Conservation (phyloP, 2,888 invertebrate species). For the Heterodera filipjevi region DNA sequence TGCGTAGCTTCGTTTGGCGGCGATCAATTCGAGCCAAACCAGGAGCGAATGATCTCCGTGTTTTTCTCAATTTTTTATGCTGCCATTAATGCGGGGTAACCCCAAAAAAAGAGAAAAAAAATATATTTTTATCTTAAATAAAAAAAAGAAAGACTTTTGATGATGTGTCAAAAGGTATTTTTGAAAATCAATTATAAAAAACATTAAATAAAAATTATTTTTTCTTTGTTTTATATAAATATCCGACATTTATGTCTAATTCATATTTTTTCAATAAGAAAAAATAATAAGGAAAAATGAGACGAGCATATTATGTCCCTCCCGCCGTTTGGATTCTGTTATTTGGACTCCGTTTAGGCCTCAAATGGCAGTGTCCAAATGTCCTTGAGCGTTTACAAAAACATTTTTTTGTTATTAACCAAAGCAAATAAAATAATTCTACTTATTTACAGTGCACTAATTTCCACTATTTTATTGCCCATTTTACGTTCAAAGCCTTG, state of each 20-base stretch:
- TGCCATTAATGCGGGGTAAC: constrained; percentile 80
- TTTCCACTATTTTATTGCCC: constrained; percentile 86
- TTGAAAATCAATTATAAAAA: too few species aligned
- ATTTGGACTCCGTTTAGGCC: too few species aligned
- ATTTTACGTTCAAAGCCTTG: constrained; percentile 72
- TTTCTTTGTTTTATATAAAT: too few species aligned
- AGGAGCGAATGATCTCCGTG: constrained; percentile 76
- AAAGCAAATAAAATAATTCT: neutral
- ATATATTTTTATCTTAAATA: neutral
- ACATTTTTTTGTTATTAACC: neutral
- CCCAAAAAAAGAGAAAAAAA: neutral
- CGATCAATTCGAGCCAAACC: constrained; percentile 70
- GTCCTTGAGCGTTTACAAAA: neutral
- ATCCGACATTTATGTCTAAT: too few species aligned
- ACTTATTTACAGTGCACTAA: constrained; percentile 66
- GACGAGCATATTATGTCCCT: too few species aligned
- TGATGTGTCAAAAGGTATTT: too few species aligned
- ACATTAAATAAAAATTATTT: too few species aligned
- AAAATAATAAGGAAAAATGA: too few species aligned
- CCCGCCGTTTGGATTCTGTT: too few species aligned
- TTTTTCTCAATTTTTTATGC: constrained; percentile 95
- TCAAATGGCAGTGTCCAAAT: too few species aligned
- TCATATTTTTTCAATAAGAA: too few species aligned
- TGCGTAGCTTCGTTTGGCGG: constrained; percentile 70
- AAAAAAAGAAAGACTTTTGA: constrained; percentile 70